A percentile compares a stretch with the other conserved stretches of the same genome.
Evolutionary conservation across 2,797 vertebrate species (phyloP).

Genomic region (Crax fasciolata): DNA sequence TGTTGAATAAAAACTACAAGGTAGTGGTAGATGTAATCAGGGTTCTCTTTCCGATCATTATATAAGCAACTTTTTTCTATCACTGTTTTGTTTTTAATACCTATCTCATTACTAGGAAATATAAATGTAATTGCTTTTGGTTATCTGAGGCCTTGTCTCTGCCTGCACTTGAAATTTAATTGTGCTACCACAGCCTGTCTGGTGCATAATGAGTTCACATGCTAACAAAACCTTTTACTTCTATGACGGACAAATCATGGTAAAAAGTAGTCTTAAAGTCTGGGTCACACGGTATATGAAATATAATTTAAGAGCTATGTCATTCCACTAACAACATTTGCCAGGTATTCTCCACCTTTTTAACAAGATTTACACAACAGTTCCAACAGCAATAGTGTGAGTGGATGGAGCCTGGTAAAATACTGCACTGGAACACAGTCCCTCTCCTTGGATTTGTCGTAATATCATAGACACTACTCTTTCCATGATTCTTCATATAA

Average conservation of each 20-base stretch:
- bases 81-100: constrained; percentile 15
- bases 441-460: background rate
- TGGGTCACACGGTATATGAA: background rate
- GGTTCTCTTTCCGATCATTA: background rate
- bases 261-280: background rate
- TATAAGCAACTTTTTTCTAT: background rate
- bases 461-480: background rate
- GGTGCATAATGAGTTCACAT: background rate
- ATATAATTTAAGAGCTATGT: background rate
- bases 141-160: background rate
- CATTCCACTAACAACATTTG: background rate
- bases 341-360: background rate
- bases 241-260: background rate
- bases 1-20: background rate
- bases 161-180: background rate
- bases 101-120: background rate
- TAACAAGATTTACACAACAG: background rate
- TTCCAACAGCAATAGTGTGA: background rate
- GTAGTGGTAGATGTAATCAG: background rate
- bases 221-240: background rate
- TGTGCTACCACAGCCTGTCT: background rate
- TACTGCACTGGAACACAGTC: background rate
- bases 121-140: background rate
- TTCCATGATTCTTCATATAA: background rate
- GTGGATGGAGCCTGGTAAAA: background rate